These are phyloP conservation scores for Papilio polytes DNA, from an alignment of 1,140 invertebrate genomes.

Conservation along the genomic window DNA sequence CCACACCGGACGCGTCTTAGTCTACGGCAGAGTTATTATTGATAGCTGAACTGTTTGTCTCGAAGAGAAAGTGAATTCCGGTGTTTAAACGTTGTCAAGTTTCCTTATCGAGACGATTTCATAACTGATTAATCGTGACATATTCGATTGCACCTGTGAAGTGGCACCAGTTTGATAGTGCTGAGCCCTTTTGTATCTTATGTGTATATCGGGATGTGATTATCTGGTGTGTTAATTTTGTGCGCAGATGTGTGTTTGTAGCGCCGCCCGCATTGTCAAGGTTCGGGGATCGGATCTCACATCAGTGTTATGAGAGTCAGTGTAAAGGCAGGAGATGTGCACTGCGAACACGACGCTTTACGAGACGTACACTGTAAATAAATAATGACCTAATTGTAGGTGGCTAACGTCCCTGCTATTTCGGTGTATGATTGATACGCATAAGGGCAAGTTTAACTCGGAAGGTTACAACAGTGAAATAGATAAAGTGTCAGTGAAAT, in stretches of 20 bases:
- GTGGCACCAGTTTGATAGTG: not conserved
- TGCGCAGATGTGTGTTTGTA: slow-evolving; percentile 24
- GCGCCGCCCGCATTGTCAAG: slow-evolving; percentile 65
- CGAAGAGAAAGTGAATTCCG: slow-evolving; percentile 19
- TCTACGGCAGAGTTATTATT: slow-evolving; percentile 6
- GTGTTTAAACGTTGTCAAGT: not conserved
- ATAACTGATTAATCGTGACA: slow-evolving; percentile 19
- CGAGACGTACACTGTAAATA: slow-evolving; percentile 76
- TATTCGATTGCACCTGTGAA: slow-evolving; percentile 16
- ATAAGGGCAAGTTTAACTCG: slow-evolving; percentile 14
- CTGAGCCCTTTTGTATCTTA: not conserved
- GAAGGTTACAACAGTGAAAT: slow-evolving; percentile 19
- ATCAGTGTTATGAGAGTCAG: slow-evolving; percentile 47
- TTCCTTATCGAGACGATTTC: slow-evolving; percentile 22
- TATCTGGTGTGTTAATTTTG: slow-evolving; percentile 26
- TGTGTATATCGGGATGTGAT: slow-evolving; percentile 16
- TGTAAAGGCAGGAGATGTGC: slow-evolving; percentile 60
- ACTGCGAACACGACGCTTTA: slow-evolving; percentile 55
- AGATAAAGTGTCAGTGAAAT: slow-evolving; percentile 17
- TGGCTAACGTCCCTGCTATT: slow-evolving; percentile 72
- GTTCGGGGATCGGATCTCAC: slow-evolving; percentile 54
- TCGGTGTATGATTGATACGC: slow-evolving; percentile 65
- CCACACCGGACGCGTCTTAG: not conserved
- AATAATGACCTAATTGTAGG: slow-evolving; percentile 83
- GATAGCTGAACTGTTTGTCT: slow-evolving; percentile 17